Evolutionary conservation across 1,140 invertebrate species (phyloP).

Genomic region (Drosophila orosa): DNA sequence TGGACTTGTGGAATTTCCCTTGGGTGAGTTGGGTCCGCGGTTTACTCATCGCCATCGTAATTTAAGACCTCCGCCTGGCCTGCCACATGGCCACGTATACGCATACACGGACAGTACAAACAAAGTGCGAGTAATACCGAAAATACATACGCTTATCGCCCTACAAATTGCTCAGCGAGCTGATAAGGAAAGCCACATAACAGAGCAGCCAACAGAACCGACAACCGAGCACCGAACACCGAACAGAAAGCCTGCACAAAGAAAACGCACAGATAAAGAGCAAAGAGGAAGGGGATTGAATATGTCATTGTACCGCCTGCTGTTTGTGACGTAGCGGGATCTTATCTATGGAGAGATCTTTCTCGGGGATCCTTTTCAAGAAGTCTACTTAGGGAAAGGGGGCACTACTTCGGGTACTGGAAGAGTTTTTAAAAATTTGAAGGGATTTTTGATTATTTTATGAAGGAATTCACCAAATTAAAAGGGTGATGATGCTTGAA

Average conservation of each 20-base stretch:
- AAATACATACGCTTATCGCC: constrained; percentile 76
- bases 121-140: constrained; percentile 65
- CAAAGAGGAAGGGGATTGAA: not conserved
- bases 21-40: constrained; percentile 46
- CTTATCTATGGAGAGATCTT: constrained; percentile 30
- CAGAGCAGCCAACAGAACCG: constrained; percentile 18
- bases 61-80: constrained; percentile 53
- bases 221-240: constrained; percentile 14
- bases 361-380: constrained; percentile 18
- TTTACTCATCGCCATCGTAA: constrained; percentile 46
- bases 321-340: constrained; percentile 23
- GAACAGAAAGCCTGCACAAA: constrained; percentile 28
- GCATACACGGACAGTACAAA: constrained; percentile 40
- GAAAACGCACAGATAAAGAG: constrained; percentile 23
- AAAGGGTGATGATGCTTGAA: too few relatives aligned
- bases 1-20: constrained; percentile 31
- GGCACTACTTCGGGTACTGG: not conserved
- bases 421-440: too few relatives aligned
- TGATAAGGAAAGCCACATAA: constrained; percentile 66
- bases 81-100: constrained; percentile 71
- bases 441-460: too few relatives aligned
- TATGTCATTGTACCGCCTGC: constrained; percentile 34
- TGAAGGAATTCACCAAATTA: too few relatives aligned
- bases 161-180: constrained; percentile 52
- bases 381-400: not conserved